phyloP scores from a whole-genome alignment of 2,113 vertebrate species.

The Cochlearius cochlearius region DNA sequence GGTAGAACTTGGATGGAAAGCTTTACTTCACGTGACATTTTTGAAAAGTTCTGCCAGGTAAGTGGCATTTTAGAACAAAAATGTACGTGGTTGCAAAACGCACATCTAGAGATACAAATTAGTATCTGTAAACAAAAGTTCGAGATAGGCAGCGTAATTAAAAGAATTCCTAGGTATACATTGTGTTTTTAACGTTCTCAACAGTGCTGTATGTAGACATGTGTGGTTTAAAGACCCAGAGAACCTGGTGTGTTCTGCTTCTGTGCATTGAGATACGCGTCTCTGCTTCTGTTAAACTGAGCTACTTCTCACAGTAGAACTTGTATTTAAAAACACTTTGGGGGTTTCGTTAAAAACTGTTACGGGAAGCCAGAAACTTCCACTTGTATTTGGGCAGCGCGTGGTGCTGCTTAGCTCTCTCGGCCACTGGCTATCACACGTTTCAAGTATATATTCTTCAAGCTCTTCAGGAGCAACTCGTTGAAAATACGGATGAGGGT shows the following conservation, averaged over 20 bases:
- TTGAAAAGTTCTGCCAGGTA: not conserved
- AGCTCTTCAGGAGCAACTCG: not conserved
- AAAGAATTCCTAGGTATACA: not conserved
- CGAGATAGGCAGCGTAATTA: not conserved
- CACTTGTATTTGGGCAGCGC: not conserved
- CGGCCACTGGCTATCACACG: no score
- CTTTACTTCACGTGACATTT: not conserved
- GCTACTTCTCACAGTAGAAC: not conserved
- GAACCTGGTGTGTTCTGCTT: not conserved
- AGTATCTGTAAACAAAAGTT: not conserved
- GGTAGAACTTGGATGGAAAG: not conserved
- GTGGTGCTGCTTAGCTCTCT: not conserved
- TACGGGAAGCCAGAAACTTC: no score
- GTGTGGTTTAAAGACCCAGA: not conserved
- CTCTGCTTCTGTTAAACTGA: not conserved
- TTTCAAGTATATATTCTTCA: no score
- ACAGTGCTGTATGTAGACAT: not conserved
- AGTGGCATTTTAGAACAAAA: not conserved
- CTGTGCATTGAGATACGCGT: not conserved
- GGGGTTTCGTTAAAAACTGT: not conserved
- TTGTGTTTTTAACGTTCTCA: not conserved
- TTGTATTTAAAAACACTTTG: not conserved
- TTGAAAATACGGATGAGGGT: fast-evolving
- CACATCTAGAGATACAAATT: not conserved
- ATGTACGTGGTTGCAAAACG: not conserved